Percentiles rank a stretch among this genome's conserved stretches.
Conservation (phyloP, 53 echinoderm and acorn worm genomes). For the Mesocentrotus franciscanus region DNA sequence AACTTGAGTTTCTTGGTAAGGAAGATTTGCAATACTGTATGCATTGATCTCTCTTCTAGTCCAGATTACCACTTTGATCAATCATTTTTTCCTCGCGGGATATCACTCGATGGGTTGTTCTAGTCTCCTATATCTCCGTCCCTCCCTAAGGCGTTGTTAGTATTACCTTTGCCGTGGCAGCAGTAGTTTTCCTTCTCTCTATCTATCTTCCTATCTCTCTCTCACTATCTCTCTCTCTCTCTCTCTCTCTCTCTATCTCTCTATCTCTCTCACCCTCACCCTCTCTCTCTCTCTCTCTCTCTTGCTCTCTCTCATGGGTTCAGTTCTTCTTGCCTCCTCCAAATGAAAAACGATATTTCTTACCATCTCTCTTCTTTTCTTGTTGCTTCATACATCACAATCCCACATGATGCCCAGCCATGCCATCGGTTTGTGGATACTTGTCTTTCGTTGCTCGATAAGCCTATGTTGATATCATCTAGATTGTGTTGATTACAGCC, state of each 20-base stretch:
- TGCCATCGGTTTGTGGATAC: neutral
- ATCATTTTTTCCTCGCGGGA: constrained; percentile 46
- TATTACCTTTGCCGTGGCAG: constrained; percentile 32
- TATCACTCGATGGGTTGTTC: constrained; percentile 56
- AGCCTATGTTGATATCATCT: neutral
- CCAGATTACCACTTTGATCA: constrained; percentile 49
- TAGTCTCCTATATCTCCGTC: constrained; percentile 50
- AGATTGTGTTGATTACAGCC: neutral
- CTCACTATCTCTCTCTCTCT: neutral
- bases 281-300: too few species aligned
- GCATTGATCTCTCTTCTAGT: constrained; percentile 17
- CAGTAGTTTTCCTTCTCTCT: neutral
- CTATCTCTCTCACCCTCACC: neutral
- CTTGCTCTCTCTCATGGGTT: neutral
- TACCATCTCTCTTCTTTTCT: neutral
- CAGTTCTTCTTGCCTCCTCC: neutral
- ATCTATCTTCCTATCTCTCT: neutral
- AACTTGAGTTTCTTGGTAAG: neutral
- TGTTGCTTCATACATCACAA: neutral
- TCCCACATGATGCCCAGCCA: neutral
- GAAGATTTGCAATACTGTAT: constrained; percentile 29
- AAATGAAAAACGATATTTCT: neutral
- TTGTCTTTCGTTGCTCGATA: constrained; percentile 16
- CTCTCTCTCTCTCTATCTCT: neutral
- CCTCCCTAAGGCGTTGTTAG: constrained; percentile 45